These are phyloP conservation scores for Cheirogaleus medius DNA, from an alignment of 2,113 vertebrate genomes.

Conservation along the genomic window DNA sequence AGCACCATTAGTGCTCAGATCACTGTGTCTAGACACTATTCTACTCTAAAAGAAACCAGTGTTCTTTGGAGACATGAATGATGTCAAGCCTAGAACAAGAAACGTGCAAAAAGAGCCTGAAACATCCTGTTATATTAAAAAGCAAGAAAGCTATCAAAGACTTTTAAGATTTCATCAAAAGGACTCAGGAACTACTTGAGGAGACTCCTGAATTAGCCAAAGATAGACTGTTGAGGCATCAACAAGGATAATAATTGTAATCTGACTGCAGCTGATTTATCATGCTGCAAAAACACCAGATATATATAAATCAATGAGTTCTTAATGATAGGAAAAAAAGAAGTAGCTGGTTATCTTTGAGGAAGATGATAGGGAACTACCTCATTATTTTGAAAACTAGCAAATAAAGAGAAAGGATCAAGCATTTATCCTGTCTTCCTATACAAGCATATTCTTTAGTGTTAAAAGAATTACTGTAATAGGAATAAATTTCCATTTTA, in stretches of 20 bases:
- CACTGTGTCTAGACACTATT: neutral
- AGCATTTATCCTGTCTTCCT: neutral
- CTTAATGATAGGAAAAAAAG: neutral
- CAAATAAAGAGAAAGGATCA: neutral
- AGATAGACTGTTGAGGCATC: neutral
- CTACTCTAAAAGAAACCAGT: neutral
- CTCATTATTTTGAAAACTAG: neutral
- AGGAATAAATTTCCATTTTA: neutral
- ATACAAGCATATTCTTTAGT: neutral
- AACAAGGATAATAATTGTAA: neutral
- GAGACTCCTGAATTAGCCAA: neutral
- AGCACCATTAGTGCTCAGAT: neutral
- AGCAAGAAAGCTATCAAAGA: neutral
- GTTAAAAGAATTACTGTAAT: neutral
- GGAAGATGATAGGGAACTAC: neutral
- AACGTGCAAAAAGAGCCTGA: neutral
- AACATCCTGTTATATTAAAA: neutral
- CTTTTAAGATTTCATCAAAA: neutral
- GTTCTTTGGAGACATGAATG: neutral
- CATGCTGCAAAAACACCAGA: neutral
- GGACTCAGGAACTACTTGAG: neutral
- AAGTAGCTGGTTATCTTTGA: neutral
- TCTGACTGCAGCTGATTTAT: neutral
- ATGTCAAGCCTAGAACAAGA: neutral
- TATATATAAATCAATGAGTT: neutral